These are phyloP conservation scores for Ovibos moschatus DNA, from an alignment of 2,113 vertebrate genomes.

Conservation along the genomic window DNA sequence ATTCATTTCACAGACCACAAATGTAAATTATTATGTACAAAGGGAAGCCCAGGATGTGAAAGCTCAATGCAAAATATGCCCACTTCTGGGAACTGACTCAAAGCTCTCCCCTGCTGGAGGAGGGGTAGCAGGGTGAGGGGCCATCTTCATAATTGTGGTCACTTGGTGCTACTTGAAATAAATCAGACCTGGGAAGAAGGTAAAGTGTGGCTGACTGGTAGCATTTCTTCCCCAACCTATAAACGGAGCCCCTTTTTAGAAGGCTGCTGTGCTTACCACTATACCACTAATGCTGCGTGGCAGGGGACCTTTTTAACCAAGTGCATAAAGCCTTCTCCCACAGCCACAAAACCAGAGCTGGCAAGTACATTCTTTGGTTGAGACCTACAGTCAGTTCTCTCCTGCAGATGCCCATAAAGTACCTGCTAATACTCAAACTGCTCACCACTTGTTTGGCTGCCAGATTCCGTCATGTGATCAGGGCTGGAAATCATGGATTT, in stretches of 20 bases:
- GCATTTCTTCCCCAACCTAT: background rate
- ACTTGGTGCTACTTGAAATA: background rate
- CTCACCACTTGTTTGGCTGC: background rate
- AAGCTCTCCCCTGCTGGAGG: background rate
- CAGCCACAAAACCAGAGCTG: background rate
- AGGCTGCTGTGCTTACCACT: background rate
- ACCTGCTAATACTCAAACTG: background rate
- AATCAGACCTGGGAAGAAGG: background rate
- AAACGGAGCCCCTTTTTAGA: background rate
- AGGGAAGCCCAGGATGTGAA: background rate
- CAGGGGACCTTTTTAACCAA: background rate
- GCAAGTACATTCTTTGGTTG: background rate
- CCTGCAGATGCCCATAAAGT: background rate
- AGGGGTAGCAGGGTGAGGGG: background rate
- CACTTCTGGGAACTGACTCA: background rate
- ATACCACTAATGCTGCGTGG: background rate
- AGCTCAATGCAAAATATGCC: background rate
- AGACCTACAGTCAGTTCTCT: background rate
- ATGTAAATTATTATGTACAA: background rate
- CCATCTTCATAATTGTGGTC: background rate
- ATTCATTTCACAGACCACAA: background rate
- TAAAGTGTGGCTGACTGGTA: background rate
- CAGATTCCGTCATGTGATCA: background rate
- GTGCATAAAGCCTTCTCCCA: background rate
- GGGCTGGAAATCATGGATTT: slow-evolving; percentile 1